Evolutionary conservation across 1,140 invertebrate species (phyloP), one percentile per base, ranked within the genome.

Genomic region (Drosophila ambigua): DNA sequence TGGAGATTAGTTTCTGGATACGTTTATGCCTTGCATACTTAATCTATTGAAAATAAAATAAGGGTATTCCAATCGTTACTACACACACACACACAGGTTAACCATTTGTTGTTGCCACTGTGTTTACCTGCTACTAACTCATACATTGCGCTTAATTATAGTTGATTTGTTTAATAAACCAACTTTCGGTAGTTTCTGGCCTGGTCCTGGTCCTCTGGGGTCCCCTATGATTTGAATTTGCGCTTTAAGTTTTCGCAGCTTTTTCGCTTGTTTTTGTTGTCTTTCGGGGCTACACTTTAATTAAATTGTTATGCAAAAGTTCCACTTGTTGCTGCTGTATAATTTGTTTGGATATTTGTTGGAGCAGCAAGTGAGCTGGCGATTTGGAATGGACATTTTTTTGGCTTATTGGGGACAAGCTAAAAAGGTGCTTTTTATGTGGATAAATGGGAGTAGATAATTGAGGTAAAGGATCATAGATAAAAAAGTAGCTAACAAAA

Each of bases 271-370:
- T 44, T 23, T 39, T 49, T 60, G 48, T 61, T 62, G 28, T 45
- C 43, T 46, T 58, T 46, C 46, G 53, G 71, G 43, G 59, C 28
- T 60, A 51, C 76, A 76, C 82, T 87, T 82, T 82, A 87, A 85
- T 85, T 85, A 85, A 87, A 85, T 72, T 69, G 82, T 85, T 85
- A 87, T 85, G 82, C 77, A 87, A 87, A 85, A 74, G 64, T 82
- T 79, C 74, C 82, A 85, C 78, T 82, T 82, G 82, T 82, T 45
- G 77, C 76, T 78, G 75, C 67, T 66, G 67, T 85, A 69, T 85
- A 87, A 85, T 88, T 85, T 82, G 72, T 75, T 62, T 82, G 66
- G 35, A 4, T 39, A 39, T 39, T 13, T 72, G 65, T 73, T 87
- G 77, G 69, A 87, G 63, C 74, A 67, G 82, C 82, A 77, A 78